Evolutionary conservation across 2,113 vertebrate species (phyloP).

Genomic region (Mustela lutreola): DNA sequence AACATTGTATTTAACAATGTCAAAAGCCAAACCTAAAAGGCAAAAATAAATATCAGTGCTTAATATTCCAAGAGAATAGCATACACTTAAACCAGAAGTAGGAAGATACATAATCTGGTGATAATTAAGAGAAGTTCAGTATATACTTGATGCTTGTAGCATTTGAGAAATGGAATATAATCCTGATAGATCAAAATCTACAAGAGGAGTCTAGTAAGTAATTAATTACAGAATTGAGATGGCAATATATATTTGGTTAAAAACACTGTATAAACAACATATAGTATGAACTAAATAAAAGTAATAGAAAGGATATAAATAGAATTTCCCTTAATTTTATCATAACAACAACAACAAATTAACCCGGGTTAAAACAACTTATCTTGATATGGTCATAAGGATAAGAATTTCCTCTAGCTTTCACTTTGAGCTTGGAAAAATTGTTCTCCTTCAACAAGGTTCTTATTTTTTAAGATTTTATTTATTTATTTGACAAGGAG

Average conservation of each 20-base stretch:
- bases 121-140: background rate
- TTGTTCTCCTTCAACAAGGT: background rate
- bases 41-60: background rate
- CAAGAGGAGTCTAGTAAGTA: background rate
- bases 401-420: background rate
- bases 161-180: background rate
- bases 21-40: background rate
- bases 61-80: background rate
- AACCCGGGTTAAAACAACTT: background rate
- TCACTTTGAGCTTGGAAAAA: background rate
- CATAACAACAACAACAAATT: background rate
- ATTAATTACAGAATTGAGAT: background rate
- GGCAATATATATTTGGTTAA: background rate
- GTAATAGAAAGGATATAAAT: background rate
- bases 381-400: background rate
- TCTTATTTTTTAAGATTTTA: background rate
- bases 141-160: background rate
- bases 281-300: background rate
- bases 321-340: background rate
- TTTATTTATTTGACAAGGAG: background rate
- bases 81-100: background rate
- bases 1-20: background rate
- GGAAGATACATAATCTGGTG: background rate
- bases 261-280: background rate
- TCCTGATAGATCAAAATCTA: background rate